Base-by-base conservation (phyloP, 2,797 vertebrate genomes). In the Coendou prehensilis region DNA sequence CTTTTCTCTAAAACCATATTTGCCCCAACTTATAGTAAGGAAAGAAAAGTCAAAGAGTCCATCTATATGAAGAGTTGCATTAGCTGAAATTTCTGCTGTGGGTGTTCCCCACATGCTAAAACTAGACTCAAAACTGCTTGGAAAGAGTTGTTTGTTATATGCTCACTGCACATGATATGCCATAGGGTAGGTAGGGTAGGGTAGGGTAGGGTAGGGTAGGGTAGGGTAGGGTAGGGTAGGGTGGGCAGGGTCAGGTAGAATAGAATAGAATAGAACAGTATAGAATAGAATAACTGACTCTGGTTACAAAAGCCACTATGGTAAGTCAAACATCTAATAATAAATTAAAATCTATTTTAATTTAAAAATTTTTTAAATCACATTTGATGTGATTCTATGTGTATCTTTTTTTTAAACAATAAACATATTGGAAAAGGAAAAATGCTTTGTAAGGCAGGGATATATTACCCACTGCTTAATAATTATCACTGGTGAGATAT, bases 401-500 rank as follows among this genome's bases (percentile, higher is more conserved):
- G 4, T 61, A n/a, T 84, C 18, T 52, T 86, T 82, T 78, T 41
- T 59, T 33, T 67, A 84, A 73, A 71, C 4, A 64, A 37, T 84
- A 80, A 63, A 71, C 64, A 84, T 69, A 14, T 69, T 63, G 37
- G 71, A 89, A 47, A 89, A 85, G 9, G 45, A 50, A 85, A 88
- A 78, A 83, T 54, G 15, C 54, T 76, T 81, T 83, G 67, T 82
- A 81, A 95, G 33, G 28, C 61, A 92, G 26, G 57, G 92, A 54
- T 94, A 54, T 59, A 57, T 83, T 71, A n/a, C 33, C 9, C 15
- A 20, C 54, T 83, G 33, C 81, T 95, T 89, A 64, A 93, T 83
- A 82, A 52, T 73, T 33, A 23, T 63, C 20, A 0, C 64, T 73
- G 22, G 17, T 64, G 17, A 86, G 6, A 8, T 63, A 41, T 54